Conservation (phyloP, 2,888 invertebrate genomes). For the Diplolepis rosae region DNA sequence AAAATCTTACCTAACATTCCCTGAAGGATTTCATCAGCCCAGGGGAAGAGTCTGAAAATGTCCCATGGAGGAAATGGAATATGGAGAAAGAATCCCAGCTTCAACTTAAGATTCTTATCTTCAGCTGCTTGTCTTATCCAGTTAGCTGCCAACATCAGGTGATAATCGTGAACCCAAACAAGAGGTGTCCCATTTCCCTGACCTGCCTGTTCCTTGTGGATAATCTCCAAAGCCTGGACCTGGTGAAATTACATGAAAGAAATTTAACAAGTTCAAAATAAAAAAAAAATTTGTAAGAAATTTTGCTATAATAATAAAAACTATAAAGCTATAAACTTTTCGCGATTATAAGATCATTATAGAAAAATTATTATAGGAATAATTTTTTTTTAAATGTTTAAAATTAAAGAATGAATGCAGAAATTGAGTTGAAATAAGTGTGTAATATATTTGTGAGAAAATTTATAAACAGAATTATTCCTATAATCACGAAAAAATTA, state of each 20-base stretch:
- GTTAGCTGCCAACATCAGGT: conserved; percentile 93
- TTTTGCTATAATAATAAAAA: too few relatives aligned
- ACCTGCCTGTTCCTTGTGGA: conserved; percentile 64
- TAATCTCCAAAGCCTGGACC: conserved; percentile 64
- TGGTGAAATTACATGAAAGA: conserved; percentile 36
- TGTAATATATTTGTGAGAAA: too few relatives aligned
- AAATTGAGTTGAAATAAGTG: too few relatives aligned
- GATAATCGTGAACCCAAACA: conserved; percentile 96
- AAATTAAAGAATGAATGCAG: too few relatives aligned
- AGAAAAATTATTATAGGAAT: too few relatives aligned
- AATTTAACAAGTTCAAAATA: background rate
- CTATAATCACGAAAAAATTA: too few relatives aligned
- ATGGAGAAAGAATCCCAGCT: conserved; percentile 94
- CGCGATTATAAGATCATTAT: too few relatives aligned
- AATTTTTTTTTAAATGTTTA: too few relatives aligned
- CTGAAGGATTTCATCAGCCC: conserved; percentile 95
- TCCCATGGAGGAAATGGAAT: conserved; percentile 97
- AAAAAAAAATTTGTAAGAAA: background rate
- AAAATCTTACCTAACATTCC: conserved; percentile 84
- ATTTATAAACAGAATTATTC: too few relatives aligned
- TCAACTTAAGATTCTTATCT: conserved; percentile 84
- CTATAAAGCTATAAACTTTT: too few relatives aligned
- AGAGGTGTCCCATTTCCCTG: conserved; percentile 79
- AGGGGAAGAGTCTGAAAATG: conserved; percentile 91
- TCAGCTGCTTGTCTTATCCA: conserved; percentile 91